Evolutionary conservation across 35 echinoderm and acorn worm genomes (phyloP), one percentile per base, ranked within the genome.

Genomic region (Heliocidaris erythrogramma): DNA sequence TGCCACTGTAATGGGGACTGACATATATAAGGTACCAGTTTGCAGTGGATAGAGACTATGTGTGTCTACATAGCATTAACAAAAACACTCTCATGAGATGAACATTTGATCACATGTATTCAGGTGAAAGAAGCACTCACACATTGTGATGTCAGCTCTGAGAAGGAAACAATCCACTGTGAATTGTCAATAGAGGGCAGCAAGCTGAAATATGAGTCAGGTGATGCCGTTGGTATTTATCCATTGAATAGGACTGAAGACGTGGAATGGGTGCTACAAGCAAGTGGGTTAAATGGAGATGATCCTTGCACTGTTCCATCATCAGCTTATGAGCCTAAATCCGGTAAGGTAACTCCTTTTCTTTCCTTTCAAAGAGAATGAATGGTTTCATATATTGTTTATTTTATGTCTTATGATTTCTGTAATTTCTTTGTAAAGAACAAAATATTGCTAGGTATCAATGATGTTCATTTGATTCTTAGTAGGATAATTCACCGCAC

Each of bases 121-220:
- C 24, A 94, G 94, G 85, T 94, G 21, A 94, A 94, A 52, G 13
- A 87, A 30, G 7, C 32, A 48, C 94, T 94, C 13, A 94, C 94
- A 9, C 2, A 88, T 27, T 86, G 42, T 18, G 14, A 31, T 31
- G 49, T 18, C 18, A 49, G 13, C 32, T 21, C 42, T n/a, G 94
- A 94, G 31, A 94, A 94, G 86, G 71, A 94, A 48, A 94, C 94
- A n/a, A 94, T 94, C 18, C 94, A 94, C 84, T 88, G 71, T 49
- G 94, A 94, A 59, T 94, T 94, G 7, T 30, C 35, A 30, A 30
- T 94, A 86, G 32, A 94, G 32, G 94, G 84, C 84, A 94, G 94
- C 49, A 52, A 32, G 7, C 94, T 94, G 27, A 27, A 18, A 6
- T 94, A 86, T 30, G 53, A 47, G 42, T n/a, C 94, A 0, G 94